Base-by-base conservation (phyloP, 2,888 invertebrate genomes). In the Caenorhabditis angaria region DNA sequence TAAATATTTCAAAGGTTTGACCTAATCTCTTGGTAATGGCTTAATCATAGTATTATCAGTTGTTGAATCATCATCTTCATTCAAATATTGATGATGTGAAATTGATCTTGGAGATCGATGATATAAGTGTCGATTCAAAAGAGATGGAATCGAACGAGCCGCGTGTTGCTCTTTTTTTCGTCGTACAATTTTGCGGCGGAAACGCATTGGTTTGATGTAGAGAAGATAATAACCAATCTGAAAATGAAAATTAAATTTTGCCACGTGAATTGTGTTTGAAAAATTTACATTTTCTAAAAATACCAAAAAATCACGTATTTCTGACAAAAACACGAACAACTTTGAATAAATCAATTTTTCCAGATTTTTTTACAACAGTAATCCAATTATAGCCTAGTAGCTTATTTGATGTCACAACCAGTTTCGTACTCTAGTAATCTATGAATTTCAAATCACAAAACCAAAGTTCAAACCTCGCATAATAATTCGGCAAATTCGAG, bases 401-500 rank as follows among this genome's bases (percentile, higher is more conserved):
- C n/a, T n/a, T n/a, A n/a, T n/a, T n/a, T n/a, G n/a, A n/a, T n/a
- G n/a, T n/a, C n/a, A n/a, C n/a, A n/a, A n/a, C n/a, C n/a, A n/a
- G n/a, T 32, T 5, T 32, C 32, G 5, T 32, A 8, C 12, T 32
- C 32, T 32, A 5, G 5, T 8, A 32, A 32, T 32, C 32, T 32
- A 5, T 32, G 6, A 32, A 8, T 32, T 32, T 32, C 32, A 32
- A 32, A 32, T 32, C 12, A 32, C 12, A 32, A 8, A 32, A 32
- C 32, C 32, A 32, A 32, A 32, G 32, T 32, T 20, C 32, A 24
- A 48, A 78, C 73, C 71, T 79, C 79, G 54, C 74, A 70, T 47
- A 81, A 56, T 6, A 82, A 57, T 50, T 82, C 82, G 10, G 65
- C 56, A 32, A 80, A 70, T 47, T 82, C 82, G 20, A 71, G 70